Evolutionary conservation across 2,797 vertebrate species (phyloP).

Genomic region (Tympanoctomys barrerae): DNA sequence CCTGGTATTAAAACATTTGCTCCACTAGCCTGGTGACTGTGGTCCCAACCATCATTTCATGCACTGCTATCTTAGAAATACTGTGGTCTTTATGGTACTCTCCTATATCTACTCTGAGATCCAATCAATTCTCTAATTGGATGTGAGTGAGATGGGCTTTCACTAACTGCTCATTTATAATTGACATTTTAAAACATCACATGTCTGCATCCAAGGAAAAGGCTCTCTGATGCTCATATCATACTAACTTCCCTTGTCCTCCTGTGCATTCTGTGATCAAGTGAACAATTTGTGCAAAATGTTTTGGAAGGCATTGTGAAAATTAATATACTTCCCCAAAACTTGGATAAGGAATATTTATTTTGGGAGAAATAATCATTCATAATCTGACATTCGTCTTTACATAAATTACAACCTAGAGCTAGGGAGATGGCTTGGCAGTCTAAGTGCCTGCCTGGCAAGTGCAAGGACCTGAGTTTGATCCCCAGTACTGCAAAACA

Average conservation of each 20-base stretch:
- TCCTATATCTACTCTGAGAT: not conserved
- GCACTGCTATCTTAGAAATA: not conserved
- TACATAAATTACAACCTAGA: not conserved
- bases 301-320: not conserved
- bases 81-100: not conserved
- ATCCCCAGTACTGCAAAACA: too few relatives aligned
- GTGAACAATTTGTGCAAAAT: constrained; percentile 68
- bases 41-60: constrained; percentile 49
- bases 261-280: constrained; percentile 46
- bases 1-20: constrained; percentile 70
- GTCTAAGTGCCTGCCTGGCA: too few relatives aligned
- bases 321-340: constrained; percentile 40
- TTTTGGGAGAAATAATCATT: not conserved
- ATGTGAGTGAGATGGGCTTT: constrained; percentile 11
- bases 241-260: not conserved
- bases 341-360: not conserved
- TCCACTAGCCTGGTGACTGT: constrained; percentile 44
- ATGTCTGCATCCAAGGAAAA: not conserved
- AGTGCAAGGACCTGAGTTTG: too few relatives aligned
- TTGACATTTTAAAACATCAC: constrained; percentile 19
- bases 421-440: too few relatives aligned
- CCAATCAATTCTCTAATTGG: not conserved
- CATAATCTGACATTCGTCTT: not conserved
- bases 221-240: not conserved
- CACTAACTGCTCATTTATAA: not conserved